Base-by-base conservation (phyloP, 2,797 vertebrate species). In the Enteromius anoplus region DNA sequence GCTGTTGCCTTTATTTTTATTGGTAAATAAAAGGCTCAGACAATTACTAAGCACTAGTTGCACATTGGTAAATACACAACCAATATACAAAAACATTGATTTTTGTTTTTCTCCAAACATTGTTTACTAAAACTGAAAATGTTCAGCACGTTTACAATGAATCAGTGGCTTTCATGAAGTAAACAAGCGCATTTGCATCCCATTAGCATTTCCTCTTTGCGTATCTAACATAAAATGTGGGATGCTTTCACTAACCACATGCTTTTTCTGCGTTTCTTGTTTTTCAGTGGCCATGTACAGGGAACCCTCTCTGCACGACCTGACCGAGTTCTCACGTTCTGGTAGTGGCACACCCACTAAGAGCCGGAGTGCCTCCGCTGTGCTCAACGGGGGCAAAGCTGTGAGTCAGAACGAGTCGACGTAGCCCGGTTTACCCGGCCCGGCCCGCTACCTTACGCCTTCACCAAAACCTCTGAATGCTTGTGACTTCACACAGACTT, bases 321-420 rank as follows among this genome's bases (percentile, higher is more conserved):
- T 99, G 91, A 98, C 98, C 77, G 98, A 98, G 94, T 99, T 98
- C 94, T 99, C 98, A 76, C 96, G 97, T 87, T 99, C 98, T 32
- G 98, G 97, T 91, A 99, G 97, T 21, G 98, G 97, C 89, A 99
- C 98, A 23, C 98, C 98, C 81, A 99, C 98, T 89, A 99, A 99
- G 95, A 99, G 98, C 94, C 96, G 97, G 93, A 99, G 98, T 45
- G 96, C 97, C 89, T 99, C 98, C 0, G 98, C 97, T 47, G 94
- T 98, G 89, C 95, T 99, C 91, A 99, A 99, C 0, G 98, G 97
- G 89, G 98, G 98, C 89, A 99, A 99, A 96, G 95, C 97, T 88
- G 97, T 98, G 94, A 99, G 97, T 94, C 98, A 99, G 91, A 94
- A 98, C 0, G 98, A 99, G 93, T 98, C 98, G 26, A 99, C 97